A percentile compares a stretch with the other conserved stretches of the same genome.
Evolutionary conservation across 64 coral and sea anemone genomes (phyloP).

Genomic region (Montipora foliosa): DNA sequence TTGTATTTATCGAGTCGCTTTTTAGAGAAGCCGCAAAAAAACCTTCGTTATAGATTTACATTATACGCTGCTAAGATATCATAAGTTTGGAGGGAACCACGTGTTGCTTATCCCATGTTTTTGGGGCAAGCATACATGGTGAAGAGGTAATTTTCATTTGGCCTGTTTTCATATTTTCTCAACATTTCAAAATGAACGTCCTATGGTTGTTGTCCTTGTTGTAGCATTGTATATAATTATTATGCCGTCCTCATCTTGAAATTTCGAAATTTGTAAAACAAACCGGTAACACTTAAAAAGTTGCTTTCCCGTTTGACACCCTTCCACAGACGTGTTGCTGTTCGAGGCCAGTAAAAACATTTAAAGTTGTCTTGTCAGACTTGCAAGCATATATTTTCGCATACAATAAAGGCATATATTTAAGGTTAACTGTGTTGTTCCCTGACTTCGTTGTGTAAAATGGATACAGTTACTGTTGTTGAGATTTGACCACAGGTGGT

Average conservation of each 20-base stretch:
- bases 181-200: no score
- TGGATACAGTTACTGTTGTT: no score
- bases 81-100: neutral
- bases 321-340: neutral
- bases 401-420: slow-evolving; percentile 31
- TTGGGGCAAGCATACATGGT: neutral
- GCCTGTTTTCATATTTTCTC: neutral
- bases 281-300: neutral
- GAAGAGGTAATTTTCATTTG: neutral
- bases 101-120: neutral
- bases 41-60: neutral
- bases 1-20: slow-evolving; percentile 7
- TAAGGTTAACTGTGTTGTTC: neutral
- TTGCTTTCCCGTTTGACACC: neutral
- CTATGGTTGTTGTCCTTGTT: no score
- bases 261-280: neutral
- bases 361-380: neutral
- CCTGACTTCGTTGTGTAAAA: neutral
- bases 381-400: slow-evolving; percentile 42
- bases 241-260: neutral
- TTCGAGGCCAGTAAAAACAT: neutral
- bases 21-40: neutral
- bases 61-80: neutral
- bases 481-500: no score
- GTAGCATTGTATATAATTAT: neutral